These are phyloP conservation scores for Drosophila asahinai DNA, from an alignment of 1,140 invertebrate species.

Conservation along the genomic window DNA sequence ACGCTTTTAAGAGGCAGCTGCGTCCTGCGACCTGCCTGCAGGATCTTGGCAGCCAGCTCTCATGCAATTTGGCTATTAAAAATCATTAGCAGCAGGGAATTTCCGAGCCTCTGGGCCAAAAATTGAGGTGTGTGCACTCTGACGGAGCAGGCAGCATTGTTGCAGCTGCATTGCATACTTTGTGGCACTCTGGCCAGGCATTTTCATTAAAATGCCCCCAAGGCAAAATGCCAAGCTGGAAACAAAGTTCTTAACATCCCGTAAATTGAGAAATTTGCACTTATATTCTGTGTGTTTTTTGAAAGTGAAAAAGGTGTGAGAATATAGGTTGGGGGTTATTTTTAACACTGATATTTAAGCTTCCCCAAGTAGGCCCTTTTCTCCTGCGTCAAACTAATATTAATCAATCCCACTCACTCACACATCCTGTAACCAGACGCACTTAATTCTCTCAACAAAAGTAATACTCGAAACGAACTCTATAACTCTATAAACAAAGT, in stretches of 20 bases:
- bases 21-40: constrained; percentile 12
- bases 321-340: too few species aligned
- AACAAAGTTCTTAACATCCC: constrained; percentile 13
- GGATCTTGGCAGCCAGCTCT: constrained; percentile 22
- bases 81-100: constrained; percentile 77
- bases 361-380: neutral
- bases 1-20: constrained; percentile 63
- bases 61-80: constrained; percentile 82
- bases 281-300: too few species aligned
- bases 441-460: neutral
- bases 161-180: constrained; percentile 67
- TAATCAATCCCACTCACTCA: neutral
- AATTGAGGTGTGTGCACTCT: constrained; percentile 37
- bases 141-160: constrained; percentile 31
- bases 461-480: neutral
- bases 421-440: neutral
- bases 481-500: neutral
- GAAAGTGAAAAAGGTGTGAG: too few species aligned
- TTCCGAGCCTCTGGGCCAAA: constrained; percentile 27
- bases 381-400: neutral
- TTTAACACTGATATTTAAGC: too few species aligned
- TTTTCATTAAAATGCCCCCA: constrained; percentile 61
- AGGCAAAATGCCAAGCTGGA: constrained; percentile 4
- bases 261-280: neutral
- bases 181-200: constrained; percentile 57